Conservation (phyloP, 1,140 invertebrate genomes). For the Drosophila lowei region DNA sequence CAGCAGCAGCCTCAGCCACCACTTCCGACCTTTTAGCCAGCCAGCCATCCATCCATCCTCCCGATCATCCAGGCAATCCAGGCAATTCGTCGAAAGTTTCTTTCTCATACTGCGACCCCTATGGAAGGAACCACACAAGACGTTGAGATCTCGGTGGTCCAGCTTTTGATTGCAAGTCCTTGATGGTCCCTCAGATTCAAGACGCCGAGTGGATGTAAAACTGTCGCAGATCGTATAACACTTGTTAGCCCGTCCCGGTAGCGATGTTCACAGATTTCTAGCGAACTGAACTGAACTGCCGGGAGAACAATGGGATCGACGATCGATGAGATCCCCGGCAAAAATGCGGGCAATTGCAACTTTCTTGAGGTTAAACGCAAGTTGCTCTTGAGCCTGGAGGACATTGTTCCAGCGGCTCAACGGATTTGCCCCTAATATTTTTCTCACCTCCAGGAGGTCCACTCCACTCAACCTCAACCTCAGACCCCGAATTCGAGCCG, state of each 20-base stretch:
- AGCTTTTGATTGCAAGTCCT: slow-evolving; percentile 68
- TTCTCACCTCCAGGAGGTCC: slow-evolving; percentile 81
- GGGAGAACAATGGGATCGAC: slow-evolving; percentile 26
- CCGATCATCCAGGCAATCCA: neutral
- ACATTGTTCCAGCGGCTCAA: slow-evolving; percentile 48
- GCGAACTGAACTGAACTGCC: slow-evolving; percentile 27
- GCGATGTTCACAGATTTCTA: slow-evolving; percentile 36
- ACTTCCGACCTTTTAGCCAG: slow-evolving; percentile 45
- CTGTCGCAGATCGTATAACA: slow-evolving; percentile 72
- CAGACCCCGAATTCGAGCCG: no score
- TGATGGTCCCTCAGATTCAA: slow-evolving; percentile 24
- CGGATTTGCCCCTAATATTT: slow-evolving; percentile 72
- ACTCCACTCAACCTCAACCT: slow-evolving; percentile 50
- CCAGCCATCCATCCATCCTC: neutral
- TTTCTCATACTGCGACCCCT: slow-evolving; percentile 63
- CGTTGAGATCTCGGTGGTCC: slow-evolving; percentile 63
- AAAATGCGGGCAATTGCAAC: slow-evolving; percentile 80
- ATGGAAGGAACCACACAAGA: slow-evolving; percentile 69
- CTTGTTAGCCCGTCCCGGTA: slow-evolving; percentile 68
- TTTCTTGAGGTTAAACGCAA: slow-evolving; percentile 83
- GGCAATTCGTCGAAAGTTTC: slow-evolving; percentile 9
- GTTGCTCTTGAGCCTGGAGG: slow-evolving; percentile 61
- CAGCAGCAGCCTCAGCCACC: slow-evolving; percentile 43
- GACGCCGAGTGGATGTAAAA: slow-evolving; percentile 14
- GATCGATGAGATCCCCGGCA: slow-evolving; percentile 19